These are phyloP conservation scores for Danaus plexippus DNA, from an alignment of 1,140 invertebrate species.

Conservation along the genomic window DNA sequence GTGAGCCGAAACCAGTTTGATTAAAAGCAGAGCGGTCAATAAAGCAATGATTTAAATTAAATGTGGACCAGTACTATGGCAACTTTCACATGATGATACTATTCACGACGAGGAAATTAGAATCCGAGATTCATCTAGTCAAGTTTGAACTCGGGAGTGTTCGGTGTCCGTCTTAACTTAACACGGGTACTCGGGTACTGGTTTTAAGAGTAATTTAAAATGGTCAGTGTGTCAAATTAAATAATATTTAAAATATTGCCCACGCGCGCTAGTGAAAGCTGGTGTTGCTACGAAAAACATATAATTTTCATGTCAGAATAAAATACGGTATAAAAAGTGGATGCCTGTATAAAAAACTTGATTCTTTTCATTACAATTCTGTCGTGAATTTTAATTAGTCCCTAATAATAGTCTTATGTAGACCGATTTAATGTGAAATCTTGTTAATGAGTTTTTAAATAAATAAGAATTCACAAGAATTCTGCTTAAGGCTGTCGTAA, in stretches of 20 bases:
- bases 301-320: conserved; percentile 43
- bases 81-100: conserved; percentile 53
- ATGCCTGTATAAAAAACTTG: conserved; percentile 4
- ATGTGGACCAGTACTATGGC: conserved; percentile 37
- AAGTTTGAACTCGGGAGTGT: conserved; percentile 37
- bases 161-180: conserved; percentile 41
- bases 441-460: too few species aligned
- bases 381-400: too few species aligned
- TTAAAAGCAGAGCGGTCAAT: conserved; percentile 38
- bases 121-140: conserved; percentile 33
- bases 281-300: conserved; percentile 35
- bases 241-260: conserved; percentile 59
- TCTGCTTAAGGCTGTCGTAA: too few species aligned
- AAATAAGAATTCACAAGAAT: too few species aligned
- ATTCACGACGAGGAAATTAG: conserved; percentile 36
- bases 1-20: conserved; percentile 31
- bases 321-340: conserved; percentile 27
- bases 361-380: too few species aligned
- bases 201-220: conserved; percentile 33
- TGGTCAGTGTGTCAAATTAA: conserved; percentile 62
- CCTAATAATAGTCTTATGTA: too few species aligned
- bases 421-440: too few species aligned
- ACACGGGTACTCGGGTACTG: conserved; percentile 36
- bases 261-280: conserved; percentile 52
- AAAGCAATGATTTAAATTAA: conserved; percentile 46